Evolutionary conservation across 2,797 vertebrate species (phyloP).

Genomic region (Anguilla marmorata): DNA sequence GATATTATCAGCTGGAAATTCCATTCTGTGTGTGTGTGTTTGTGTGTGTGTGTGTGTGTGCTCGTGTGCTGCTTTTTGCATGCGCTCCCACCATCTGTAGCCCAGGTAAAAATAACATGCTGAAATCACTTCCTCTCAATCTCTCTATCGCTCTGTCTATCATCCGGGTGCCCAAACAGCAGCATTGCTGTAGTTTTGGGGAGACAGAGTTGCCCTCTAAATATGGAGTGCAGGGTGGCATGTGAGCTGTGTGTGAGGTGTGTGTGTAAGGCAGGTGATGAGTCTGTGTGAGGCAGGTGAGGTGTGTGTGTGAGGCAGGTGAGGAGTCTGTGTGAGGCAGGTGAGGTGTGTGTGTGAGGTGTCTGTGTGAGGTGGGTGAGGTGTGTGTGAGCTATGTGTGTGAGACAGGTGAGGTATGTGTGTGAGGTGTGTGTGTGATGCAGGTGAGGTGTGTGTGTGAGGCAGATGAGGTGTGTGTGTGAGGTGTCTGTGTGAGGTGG

Average conservation of each 20-base stretch:
- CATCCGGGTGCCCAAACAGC: background rate
- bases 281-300: no score
- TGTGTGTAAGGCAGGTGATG: no score
- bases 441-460: no score
- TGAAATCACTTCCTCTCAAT: background rate
- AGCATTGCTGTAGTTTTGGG: background rate
- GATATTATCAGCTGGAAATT: background rate
- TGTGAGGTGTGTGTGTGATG: no score
- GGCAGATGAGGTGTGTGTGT: no score
- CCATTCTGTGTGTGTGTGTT: background rate
- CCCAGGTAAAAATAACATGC: background rate
- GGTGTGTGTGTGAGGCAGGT: no score
- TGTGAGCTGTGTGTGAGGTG: no score
- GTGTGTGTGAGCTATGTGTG: no score
- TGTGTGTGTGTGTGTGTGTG: background rate
- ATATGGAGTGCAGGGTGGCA: background rate
- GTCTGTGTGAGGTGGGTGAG: background rate
- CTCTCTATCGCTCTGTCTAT: constrained; percentile 16
- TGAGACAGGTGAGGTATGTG: no score
- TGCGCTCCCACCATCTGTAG: background rate
- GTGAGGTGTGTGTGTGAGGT: background rate
- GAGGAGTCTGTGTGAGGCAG: background rate
- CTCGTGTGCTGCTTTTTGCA: background rate
- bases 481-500: background rate
- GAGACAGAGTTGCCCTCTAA: background rate